phyloP scores from a whole-genome alignment of 2,888 invertebrate genomes.

The Troglohyphantes excavatus region DNA sequence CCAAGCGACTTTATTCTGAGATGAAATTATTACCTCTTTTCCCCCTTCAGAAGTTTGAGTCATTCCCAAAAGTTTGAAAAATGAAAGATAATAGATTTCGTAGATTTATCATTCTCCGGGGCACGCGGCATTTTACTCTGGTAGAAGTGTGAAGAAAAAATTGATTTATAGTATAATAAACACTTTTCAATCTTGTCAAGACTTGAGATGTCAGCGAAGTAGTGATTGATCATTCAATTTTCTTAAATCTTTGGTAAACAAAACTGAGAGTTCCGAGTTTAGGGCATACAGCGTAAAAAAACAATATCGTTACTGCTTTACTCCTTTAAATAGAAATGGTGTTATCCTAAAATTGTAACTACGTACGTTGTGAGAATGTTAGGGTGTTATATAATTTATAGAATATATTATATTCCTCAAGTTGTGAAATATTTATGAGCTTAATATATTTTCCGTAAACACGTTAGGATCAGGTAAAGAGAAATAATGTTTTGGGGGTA shows the following conservation, averaged over 20 bases:
- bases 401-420: too few species aligned
- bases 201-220: constrained; percentile 22
- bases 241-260: constrained; percentile 34
- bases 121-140: neutral
- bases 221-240: constrained; percentile 60
- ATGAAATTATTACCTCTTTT: neutral
- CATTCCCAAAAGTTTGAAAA: neutral
- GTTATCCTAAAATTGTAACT: too few species aligned
- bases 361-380: too few species aligned
- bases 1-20: too few species aligned
- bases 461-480: too few species aligned
- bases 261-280: neutral
- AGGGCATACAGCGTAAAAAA: neutral
- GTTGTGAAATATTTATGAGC: too few species aligned
- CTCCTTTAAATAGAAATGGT: too few species aligned
- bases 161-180: constrained; percentile 66
- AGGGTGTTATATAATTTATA: too few species aligned
- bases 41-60: neutral
- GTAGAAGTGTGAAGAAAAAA: neutral
- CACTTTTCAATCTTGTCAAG: constrained; percentile 52
- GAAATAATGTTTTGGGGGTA: too few species aligned
- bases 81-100: neutral
- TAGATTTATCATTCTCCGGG: neutral
- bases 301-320: neutral
- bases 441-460: too few species aligned